A percentile compares a stretch with the other conserved stretches of the same genome.
Conservation (phyloP, 2,888 invertebrate species). For the Nymphalis polychloros region DNA sequence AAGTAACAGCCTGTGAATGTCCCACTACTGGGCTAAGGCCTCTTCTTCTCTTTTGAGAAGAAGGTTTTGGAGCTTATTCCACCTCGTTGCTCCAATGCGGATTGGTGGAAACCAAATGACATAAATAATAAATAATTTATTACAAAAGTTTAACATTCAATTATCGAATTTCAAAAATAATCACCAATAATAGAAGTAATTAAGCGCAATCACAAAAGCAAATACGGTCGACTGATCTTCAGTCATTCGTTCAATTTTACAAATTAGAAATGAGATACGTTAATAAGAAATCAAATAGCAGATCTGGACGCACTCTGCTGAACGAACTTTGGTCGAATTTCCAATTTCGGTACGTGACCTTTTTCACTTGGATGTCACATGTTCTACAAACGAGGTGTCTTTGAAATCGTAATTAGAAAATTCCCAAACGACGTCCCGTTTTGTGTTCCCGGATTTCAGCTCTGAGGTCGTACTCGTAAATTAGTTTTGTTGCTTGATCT, state of each 20-base stretch:
- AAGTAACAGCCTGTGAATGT: too few relatives aligned
- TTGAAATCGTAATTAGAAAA: conserved; percentile 82
- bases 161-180: neutral
- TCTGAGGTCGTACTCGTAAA: conserved; percentile 56
- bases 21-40: too few relatives aligned
- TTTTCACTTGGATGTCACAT: conserved; percentile 77
- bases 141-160: too few relatives aligned
- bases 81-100: too few relatives aligned
- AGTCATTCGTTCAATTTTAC: conserved; percentile 32
- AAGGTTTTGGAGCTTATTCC: too few relatives aligned
- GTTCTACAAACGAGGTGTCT: conserved; percentile 79
- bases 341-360: conserved; percentile 80
- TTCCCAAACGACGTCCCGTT: conserved; percentile 73
- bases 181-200: neutral
- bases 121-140: too few relatives aligned
- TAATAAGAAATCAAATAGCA: conserved; percentile 65
- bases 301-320: conserved; percentile 47
- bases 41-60: too few relatives aligned
- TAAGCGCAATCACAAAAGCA: conserved; percentile 1
- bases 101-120: too few relatives aligned
- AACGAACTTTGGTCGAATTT: conserved; percentile 50
- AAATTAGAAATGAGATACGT: conserved; percentile 62
- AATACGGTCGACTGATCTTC: conserved; percentile 9
- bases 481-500: conserved; percentile 66
- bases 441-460: conserved; percentile 59